Base-by-base conservation (phyloP, 2,797 vertebrate genomes). In the Cercopithecus mitis region DNA sequence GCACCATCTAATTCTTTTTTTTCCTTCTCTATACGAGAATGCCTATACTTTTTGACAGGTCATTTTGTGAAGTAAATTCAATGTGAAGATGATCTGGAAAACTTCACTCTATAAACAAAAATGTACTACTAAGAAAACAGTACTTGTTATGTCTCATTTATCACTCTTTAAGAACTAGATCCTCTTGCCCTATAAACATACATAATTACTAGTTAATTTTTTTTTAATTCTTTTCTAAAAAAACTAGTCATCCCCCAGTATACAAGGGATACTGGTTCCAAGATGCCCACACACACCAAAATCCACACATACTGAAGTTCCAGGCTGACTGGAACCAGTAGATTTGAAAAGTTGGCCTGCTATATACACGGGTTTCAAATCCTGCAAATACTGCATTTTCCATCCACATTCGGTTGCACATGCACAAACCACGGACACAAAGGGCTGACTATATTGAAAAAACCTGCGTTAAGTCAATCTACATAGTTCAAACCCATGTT, bases 81-180 rank as follows among this genome's bases (percentile, higher is more conserved):
- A 70, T 3, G 9, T 77, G 24, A 95, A 97, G 33, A 88, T 82
- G 43, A 33, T 91, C n/a, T 73, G 33, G 75, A 95, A 96, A 70
- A n/a, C 33, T 55, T 43, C 25, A 55, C 22, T 70, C 4, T 80
- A 84, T 43, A 20, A 89, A 83, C 10, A 88, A 58, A 92, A 92
- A 83, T 20, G 82, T 4, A 76, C 11, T 33, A 64, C 17, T 88
- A 88, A 52, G 5, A 47, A 88, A 84, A 61, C 0, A 39, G 55
- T 14, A 67, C 27, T 45, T 86, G 52, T 58, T 84, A 80, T 67
- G 19, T 72, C 14, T 93, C 36, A 43, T n/a, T 55, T 79, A 67
- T 17, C 7, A 85, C 33, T 91, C 24, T 73, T 87, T 20, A 85
- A 87, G 36, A 90, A 86, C 4, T 27, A 36, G 20, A 80, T 24